A percentile compares a stretch with the other conserved stretches of the same genome.
Evolutionary conservation across 2,888 invertebrate genomes (phyloP).

Genomic region (Glyphotaelius pellucidus): DNA sequence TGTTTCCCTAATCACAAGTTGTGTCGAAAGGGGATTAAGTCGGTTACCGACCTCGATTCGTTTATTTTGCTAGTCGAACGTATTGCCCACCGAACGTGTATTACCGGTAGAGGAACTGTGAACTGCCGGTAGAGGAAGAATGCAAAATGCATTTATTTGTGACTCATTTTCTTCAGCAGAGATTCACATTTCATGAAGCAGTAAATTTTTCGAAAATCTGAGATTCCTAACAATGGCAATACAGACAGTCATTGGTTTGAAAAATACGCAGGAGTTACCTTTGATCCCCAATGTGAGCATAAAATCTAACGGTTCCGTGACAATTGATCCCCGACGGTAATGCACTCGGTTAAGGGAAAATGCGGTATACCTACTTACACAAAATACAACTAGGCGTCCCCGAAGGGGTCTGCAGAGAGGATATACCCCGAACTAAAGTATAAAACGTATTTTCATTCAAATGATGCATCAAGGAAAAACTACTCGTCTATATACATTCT

Average conservation of each 20-base stretch:
- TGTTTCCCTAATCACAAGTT: not conserved
- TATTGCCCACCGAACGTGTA: no score
- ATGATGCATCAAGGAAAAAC: no score
- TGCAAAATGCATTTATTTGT: not conserved
- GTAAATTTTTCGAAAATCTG: not conserved
- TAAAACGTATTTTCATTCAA: no score
- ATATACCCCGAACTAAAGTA: no score
- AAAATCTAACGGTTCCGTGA: no score
- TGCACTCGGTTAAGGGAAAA: no score
- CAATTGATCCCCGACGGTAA: no score
- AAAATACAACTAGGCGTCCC: no score
- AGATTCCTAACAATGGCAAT: no score
- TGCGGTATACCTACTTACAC: no score
- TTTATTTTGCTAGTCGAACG: not conserved
- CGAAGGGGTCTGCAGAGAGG: no score
- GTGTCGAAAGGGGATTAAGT: not conserved
- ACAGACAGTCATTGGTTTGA: not conserved
- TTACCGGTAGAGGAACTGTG: not conserved
- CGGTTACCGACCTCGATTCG: not conserved
- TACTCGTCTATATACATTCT: no score
- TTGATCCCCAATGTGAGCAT: not conserved
- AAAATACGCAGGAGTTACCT: not conserved
- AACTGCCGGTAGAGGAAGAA: not conserved
- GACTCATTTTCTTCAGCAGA: not conserved
- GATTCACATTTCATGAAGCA: not conserved